A percentile compares a stretch with the other conserved stretches of the same genome.
Conservation (phyloP, 2,888 invertebrate species). For the Stenodera caucasica region DNA sequence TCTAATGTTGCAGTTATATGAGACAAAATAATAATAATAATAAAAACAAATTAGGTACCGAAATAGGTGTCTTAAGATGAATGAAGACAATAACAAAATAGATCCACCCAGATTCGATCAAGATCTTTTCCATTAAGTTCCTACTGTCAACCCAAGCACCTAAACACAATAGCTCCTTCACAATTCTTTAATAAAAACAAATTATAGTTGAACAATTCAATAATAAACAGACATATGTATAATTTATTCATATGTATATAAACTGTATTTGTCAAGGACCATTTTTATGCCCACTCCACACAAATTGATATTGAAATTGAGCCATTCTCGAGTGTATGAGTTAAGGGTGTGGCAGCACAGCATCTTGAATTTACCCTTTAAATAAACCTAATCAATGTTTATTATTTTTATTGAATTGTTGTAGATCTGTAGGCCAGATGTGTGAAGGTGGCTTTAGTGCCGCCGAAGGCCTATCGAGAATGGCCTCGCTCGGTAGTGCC, state of each 20-base stretch:
- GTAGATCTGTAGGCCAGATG: slow-evolving; percentile 74
- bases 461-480: slow-evolving; percentile 65
- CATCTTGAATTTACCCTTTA: background rate
- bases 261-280: slow-evolving; percentile 4
- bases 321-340: slow-evolving; percentile 13
- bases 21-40: background rate
- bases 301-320: slow-evolving; percentile 21
- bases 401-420: slow-evolving; percentile 33
- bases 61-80: background rate
- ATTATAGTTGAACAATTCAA: slow-evolving; percentile 1
- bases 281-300: slow-evolving; percentile 8
- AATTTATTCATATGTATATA: slow-evolving; percentile 8
- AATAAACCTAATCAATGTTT: background rate
- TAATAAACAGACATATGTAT: background rate
- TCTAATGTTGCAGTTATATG: background rate
- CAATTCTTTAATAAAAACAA: slow-evolving; percentile 1
- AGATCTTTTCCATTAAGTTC: slow-evolving; percentile 1
- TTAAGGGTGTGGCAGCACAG: slow-evolving; percentile 22
- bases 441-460: slow-evolving; percentile 69
- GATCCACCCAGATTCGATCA: slow-evolving; percentile 4
- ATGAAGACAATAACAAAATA: background rate
- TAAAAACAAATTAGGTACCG: background rate
- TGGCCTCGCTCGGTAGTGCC: slow-evolving; percentile 60
- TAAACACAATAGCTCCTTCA: slow-evolving; percentile 2
- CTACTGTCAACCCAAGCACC: slow-evolving; percentile 5